phyloP scores from a whole-genome alignment of 1,140 invertebrate species.

The Papilio polyxenes region DNA sequence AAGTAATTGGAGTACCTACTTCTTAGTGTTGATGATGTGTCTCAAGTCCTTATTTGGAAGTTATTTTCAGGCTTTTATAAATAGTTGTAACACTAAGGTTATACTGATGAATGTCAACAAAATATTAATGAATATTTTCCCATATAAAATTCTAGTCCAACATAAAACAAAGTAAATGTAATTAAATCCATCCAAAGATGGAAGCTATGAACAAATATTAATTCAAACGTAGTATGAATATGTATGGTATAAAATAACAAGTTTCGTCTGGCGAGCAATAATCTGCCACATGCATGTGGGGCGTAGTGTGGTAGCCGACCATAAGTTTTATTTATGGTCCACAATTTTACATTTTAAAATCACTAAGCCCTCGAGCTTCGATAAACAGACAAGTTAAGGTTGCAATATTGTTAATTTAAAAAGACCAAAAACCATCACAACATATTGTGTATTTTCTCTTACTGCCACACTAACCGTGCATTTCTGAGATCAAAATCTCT shows the following conservation, averaged over 20 bases:
- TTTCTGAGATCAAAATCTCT: too few relatives aligned
- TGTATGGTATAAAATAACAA: constrained; percentile 2
- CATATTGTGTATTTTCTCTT: too few relatives aligned
- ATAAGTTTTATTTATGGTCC: constrained; percentile 66
- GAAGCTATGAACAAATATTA: neutral
- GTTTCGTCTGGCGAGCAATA: neutral
- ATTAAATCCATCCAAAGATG: neutral
- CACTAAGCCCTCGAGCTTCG: neutral
- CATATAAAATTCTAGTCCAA: neutral
- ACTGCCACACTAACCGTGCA: too few relatives aligned
- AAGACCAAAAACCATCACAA: too few relatives aligned
- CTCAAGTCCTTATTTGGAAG: too few relatives aligned
- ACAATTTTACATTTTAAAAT: constrained; percentile 66
- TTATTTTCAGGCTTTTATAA: too few relatives aligned
- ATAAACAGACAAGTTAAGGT: neutral
- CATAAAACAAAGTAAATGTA: neutral
- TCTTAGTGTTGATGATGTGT: too few relatives aligned
- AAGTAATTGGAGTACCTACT: too few relatives aligned
- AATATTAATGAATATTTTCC: constrained; percentile 5
- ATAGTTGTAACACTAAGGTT: too few relatives aligned
- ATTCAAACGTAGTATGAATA: neutral
- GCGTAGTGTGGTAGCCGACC: constrained; percentile 64
- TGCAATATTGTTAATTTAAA: neutral
- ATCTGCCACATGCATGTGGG: constrained; percentile 52
- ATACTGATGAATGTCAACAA: too few relatives aligned